These are phyloP conservation scores for Caenorhabditis latens DNA, from an alignment of 1,140 invertebrate species.

Conservation along the genomic window DNA sequence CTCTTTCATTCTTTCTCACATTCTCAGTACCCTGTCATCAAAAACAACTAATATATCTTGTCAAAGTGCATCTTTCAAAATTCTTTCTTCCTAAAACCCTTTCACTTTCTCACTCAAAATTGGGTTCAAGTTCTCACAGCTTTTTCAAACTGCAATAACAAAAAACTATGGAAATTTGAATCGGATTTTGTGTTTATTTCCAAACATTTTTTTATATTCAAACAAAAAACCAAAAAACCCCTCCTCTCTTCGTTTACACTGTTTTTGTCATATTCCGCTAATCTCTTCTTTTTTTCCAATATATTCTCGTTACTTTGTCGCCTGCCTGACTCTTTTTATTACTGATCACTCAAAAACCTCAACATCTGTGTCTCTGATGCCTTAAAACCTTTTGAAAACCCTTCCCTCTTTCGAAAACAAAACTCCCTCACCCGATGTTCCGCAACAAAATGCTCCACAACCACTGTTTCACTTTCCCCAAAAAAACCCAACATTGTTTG, in stretches of 20 bases:
- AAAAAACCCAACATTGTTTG: background rate
- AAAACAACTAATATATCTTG: conserved; percentile 52
- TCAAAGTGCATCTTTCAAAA: conserved; percentile 50
- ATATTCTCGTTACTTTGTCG: background rate
- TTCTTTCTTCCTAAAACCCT: background rate
- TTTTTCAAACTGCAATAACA: background rate
- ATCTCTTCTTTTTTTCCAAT: background rate
- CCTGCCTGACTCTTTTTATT: background rate
- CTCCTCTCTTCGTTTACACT: conserved; percentile 7
- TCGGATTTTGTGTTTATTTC: no score
- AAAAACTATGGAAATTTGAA: no score
- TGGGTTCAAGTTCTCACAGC: background rate
- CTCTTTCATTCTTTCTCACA: background rate
- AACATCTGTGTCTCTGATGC: background rate
- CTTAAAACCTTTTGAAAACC: background rate
- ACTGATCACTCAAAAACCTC: conserved; percentile 25
- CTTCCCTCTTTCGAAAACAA: conserved; percentile 9
- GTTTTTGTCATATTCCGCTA: conserved; percentile 1
- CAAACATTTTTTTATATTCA: background rate
- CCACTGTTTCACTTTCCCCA: conserved; percentile 7
- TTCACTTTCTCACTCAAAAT: background rate
- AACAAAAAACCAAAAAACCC: background rate
- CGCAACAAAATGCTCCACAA: background rate
- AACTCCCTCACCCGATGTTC: background rate
- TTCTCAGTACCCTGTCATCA: conserved; percentile 53